Conservation (phyloP, 2,113 vertebrate species). For the Xyrauchen texanus region DNA sequence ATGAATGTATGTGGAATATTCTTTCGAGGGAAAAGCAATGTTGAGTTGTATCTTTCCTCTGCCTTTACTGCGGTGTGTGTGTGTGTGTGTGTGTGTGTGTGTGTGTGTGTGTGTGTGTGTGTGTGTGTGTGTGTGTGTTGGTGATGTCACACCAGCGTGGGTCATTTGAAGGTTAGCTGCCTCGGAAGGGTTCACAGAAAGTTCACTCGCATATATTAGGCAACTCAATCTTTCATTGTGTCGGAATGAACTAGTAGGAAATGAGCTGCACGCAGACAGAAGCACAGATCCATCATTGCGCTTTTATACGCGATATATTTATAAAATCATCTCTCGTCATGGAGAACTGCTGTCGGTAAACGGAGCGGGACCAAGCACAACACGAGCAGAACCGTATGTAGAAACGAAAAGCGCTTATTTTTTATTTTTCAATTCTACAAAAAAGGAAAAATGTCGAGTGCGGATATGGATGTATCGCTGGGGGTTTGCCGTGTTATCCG, state of each 20-base stretch:
- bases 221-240: slow-evolving; percentile 96
- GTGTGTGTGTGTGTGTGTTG: slow-evolving; percentile 91
- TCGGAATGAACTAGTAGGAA: slow-evolving; percentile 96
- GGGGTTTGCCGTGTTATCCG: slow-evolving; percentile 70
- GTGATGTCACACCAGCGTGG: slow-evolving; percentile 94
- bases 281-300: slow-evolving; percentile 81
- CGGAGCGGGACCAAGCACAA: slow-evolving; percentile 33
- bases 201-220: slow-evolving; percentile 99
- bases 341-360: slow-evolving; percentile 4
- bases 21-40: slow-evolving; percentile 2
- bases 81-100: slow-evolving; percentile 73
- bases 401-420: slow-evolving; percentile 45
- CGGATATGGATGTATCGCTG: slow-evolving; percentile 81
- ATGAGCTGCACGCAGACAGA: slow-evolving; percentile 87
- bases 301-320: slow-evolving; percentile 63
- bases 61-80: slow-evolving; percentile 53
- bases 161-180: slow-evolving; percentile 99
- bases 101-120: slow-evolving; percentile 77
- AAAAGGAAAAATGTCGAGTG: slow-evolving; percentile 81
- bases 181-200: slow-evolving; percentile 96
- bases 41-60: not conserved
- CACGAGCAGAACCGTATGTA: no score
- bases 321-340: slow-evolving; percentile 36
- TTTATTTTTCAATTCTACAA: slow-evolving; percentile 64
- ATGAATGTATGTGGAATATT: not conserved